phyloP scores from a whole-genome alignment of 2,888 invertebrate genomes.

The Orgyia antiqua region DNA sequence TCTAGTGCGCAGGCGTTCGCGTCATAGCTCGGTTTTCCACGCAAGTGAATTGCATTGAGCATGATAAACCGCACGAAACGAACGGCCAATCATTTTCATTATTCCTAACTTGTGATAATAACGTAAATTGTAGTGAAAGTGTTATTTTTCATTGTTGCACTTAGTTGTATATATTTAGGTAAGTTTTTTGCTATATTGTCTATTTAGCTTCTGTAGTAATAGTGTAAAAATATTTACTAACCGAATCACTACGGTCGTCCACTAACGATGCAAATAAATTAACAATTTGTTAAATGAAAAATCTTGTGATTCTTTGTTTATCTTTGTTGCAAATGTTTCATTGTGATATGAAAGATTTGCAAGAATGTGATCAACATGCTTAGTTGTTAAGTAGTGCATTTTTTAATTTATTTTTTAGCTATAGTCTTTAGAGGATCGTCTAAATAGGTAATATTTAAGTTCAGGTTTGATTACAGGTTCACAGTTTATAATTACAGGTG shows the following conservation, averaged over 20 bases:
- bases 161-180: constrained; percentile 21
- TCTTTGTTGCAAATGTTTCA: no score
- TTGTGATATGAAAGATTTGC: no score
- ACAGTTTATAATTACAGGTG: no score
- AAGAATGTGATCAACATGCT: no score
- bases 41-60: constrained; percentile 13
- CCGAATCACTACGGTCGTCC: constrained; percentile 33
- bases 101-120: constrained; percentile 21
- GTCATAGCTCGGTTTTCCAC: constrained; percentile 38
- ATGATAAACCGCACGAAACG: constrained; percentile 31
- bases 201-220: constrained; percentile 2
- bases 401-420: no score
- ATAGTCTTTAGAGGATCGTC: no score
- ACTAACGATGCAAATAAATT: constrained; percentile 16
- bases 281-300: constrained; percentile 10
- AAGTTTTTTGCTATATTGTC: constrained; percentile 9
- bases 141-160: constrained; percentile 11
- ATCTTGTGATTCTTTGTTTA: constrained; percentile 12
- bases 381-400: no score
- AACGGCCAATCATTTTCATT: constrained; percentile 28
- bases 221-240: constrained; percentile 1
- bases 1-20: constrained; percentile 38
- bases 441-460: no score
- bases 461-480: no score
- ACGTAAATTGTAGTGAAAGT: constrained; percentile 16